Evolutionary conservation across 2,113 vertebrate species (phyloP).

Genomic region (Chamaea fasciata): DNA sequence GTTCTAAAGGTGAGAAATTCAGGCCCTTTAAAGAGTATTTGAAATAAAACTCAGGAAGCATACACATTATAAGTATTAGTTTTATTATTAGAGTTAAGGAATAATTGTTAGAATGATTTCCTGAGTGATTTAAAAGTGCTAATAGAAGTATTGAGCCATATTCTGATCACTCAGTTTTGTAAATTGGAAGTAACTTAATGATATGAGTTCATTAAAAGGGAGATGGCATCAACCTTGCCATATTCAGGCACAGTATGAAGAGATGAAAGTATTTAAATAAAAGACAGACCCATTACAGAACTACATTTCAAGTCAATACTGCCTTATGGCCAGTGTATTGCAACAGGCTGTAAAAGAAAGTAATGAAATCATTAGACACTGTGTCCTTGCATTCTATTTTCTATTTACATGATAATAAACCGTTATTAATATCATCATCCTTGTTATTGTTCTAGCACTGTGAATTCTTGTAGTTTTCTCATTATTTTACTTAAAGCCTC

Average conservation of each 20-base stretch:
- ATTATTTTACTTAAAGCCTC: not conserved
- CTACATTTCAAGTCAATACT: not conserved
- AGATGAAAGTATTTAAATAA: not conserved
- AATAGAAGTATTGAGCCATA: not conserved
- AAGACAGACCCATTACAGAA: not conserved
- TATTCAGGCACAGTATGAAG: not conserved
- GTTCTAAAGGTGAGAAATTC: constrained; percentile 3
- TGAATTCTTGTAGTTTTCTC: not conserved
- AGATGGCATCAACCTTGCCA: not conserved
- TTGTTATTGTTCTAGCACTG: not conserved
- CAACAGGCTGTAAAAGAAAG: not conserved
- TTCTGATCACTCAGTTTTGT: not conserved
- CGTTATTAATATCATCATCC: not conserved
- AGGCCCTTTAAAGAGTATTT: not conserved
- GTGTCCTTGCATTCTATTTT: not conserved
- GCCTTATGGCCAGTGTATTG: not conserved
- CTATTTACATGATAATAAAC: not conserved
- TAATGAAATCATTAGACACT: not conserved
- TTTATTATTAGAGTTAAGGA: not conserved
- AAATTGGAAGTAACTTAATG: not conserved
- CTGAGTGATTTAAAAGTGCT: not conserved
- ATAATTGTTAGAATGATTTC: not conserved
- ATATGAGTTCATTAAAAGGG: not conserved
- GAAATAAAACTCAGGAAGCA: not conserved
- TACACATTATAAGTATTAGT: not conserved